Evolutionary conservation across 2,113 vertebrate genomes (phyloP), one percentile per base, ranked within the genome.

Genomic region (Hassar affinis): DNA sequence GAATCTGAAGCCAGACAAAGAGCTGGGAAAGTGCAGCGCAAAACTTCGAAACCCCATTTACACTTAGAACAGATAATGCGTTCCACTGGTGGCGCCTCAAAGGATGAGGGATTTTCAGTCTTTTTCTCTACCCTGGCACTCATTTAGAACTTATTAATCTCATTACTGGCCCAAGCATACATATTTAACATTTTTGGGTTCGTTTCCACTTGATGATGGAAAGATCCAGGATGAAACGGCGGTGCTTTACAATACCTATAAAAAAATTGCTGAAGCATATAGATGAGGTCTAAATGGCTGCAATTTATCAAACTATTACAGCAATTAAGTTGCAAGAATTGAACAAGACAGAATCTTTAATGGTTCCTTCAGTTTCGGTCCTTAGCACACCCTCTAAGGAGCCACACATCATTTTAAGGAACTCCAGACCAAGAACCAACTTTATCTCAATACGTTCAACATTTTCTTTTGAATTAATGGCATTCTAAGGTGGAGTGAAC

Each of bases 131-230:
- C 87, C 87, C 86, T 78, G 30, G 84, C 86, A 87, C 90, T 92
- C 92, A 91, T 93, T 93, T 93, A 90, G 89, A 84, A 84, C 83
- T 91, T 93, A 91, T 93, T 93, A 92, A 94, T 94, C 91, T 89
- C 92, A 93, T 94, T 93, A 95, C 87, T 90, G 89, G 89, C 87
- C 89, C 90, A 91, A 90, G 92, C 94, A 92, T 94, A 93, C 91
- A 90, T 92, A 90, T 94, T 93, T 93, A 93, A 94, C 90, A 87
- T 91, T 88, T 27, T 79, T 81, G 62, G 86, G 86, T 85, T 83
- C 86, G 85, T 91, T 90, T 89, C 88, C 80, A 83, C 88, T 88
- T 83, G 71, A 80, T 89, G 85, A 82, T 54, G 66, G 89, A 85
- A 87, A 90, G 88, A 91, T 87, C 86, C 85, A 86, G 56, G 49